Percentiles rank a stretch among this genome's conserved stretches.
phyloP scores from a whole-genome alignment of 2,888 invertebrate genomes.

The Platerodrilus igneus region DNA sequence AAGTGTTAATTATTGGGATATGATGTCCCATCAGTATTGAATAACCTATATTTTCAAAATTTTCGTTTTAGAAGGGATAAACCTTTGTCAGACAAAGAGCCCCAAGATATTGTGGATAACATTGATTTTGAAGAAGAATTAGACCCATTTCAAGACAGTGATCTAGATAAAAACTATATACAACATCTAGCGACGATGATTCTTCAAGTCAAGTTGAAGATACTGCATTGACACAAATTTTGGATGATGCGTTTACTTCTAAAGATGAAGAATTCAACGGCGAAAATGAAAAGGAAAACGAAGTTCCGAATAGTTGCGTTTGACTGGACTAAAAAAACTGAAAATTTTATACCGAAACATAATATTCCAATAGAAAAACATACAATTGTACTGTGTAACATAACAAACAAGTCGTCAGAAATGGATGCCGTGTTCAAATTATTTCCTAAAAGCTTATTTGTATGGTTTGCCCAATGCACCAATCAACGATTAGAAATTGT shows the following conservation, averaged over 20 bases:
- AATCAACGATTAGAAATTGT: too few species aligned
- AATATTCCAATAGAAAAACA: slow-evolving; percentile 8
- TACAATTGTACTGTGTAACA: slow-evolving; percentile 5
- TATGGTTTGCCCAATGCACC: slow-evolving; percentile 11
- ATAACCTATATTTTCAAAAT: too few species aligned
- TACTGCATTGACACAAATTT: slow-evolving; percentile 6
- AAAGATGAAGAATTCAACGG: slow-evolving; percentile 10
- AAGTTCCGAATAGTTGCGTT: too few species aligned
- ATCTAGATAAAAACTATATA: slow-evolving; percentile 5
- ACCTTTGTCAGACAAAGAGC: slow-evolving; percentile 8
- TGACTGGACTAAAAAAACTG: too few species aligned
- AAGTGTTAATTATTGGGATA: slow-evolving; percentile 1
- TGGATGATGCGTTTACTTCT: slow-evolving; percentile 6
- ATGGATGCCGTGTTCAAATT: too few species aligned
- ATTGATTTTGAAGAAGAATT: slow-evolving; percentile 1
- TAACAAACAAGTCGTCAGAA: slow-evolving; percentile 6
- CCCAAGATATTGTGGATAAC: slow-evolving; percentile 4
- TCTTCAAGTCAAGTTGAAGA: slow-evolving; percentile 6
- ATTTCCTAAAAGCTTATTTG: slow-evolving; percentile 10
- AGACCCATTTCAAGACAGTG: slow-evolving; percentile 7
- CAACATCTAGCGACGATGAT: too few species aligned
- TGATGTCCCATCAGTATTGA: slow-evolving; percentile 5
- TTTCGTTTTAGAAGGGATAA: slow-evolving; percentile 1
- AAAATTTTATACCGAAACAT: too few species aligned
- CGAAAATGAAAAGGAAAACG: slow-evolving; percentile 7